Evolutionary conservation across 2,113 vertebrate genomes (phyloP), one percentile per base, ranked within the genome.

Genomic region (Acinonyx jubatus): DNA sequence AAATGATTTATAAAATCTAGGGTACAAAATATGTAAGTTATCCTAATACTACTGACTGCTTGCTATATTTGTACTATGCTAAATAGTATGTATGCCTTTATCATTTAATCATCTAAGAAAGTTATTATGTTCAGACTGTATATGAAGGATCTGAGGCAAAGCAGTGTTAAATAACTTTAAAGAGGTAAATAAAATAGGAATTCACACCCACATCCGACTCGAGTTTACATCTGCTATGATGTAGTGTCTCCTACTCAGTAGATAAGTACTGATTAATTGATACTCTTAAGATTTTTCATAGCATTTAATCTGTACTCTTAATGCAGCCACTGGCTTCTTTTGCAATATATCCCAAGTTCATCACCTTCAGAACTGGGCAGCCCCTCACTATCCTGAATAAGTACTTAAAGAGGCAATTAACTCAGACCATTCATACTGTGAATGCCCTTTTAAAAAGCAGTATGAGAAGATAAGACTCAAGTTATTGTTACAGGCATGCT

Each of bases 361-460:
- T 92, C 73, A 84, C 65, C 78, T 90, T 94, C 57, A 71, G 55
- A 66, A 83, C 65, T 82, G 12, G 63, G 61, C 61, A 82, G 21
- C 18, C 33, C 65, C 33, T 89, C 14, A 73, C 55, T 73, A 33
- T 81, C 69, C 27, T 73, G 21, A 66, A 29, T 76, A 94, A 97
- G 83, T 89, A 97, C 73, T 94, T 90, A 76, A 76, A 94, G 48
- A 68, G 73, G 48, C 29, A 76, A 66, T 94, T 96, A 92, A 90
- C 15, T 83, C 86, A 90, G 80, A 61, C 55, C 79, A 81, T n/a
- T 90, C 79, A 48, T 66, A 92, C 82, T 41, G 14, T 81, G 83
- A 93, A 68, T 80, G 33, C 21, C 84, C 38, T 92, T 96, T 83
- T 80, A 38, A 76, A 92, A 55, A 73, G 29, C 57, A 76, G 38